Percentiles rank a stretch among this genome's conserved stretches.
Evolutionary conservation across 2,888 invertebrate genomes (phyloP).

Genomic region (Drosophila fungiperda): DNA sequence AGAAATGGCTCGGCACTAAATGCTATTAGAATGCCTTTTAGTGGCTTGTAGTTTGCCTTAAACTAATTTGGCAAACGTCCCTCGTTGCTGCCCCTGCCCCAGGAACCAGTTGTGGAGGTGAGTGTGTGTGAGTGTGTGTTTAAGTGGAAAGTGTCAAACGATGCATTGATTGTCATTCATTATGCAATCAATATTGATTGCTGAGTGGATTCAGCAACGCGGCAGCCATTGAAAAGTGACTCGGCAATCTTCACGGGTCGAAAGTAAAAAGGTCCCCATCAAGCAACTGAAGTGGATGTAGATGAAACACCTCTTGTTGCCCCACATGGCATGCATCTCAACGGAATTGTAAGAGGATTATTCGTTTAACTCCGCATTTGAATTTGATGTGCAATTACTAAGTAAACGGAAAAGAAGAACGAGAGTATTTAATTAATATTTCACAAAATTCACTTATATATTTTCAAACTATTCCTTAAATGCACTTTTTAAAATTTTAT

Average conservation of each 20-base stretch:
- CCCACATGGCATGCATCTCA: background rate
- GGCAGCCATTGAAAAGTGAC: slow-evolving; percentile 68
- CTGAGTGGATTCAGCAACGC: slow-evolving; percentile 46
- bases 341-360: background rate
- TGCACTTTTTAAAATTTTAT: background rate
- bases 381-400: background rate
- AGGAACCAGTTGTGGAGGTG: background rate
- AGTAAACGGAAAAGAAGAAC: background rate
- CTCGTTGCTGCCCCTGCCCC: background rate
- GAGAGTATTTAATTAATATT: background rate
- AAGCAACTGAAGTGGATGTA: slow-evolving; percentile 21
- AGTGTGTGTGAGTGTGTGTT: slow-evolving; percentile 6
- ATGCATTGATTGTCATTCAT: slow-evolving; percentile 74
- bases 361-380: background rate
- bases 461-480: background rate
- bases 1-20: slow-evolving; percentile 45
- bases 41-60: slow-evolving; percentile 46
- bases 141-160: slow-evolving; percentile 62
- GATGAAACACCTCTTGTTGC: slow-evolving; percentile 8
- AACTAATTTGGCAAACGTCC: slow-evolving; percentile 39
- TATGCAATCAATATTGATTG: slow-evolving; percentile 79
- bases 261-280: slow-evolving; percentile 26
- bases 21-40: slow-evolving; percentile 47
- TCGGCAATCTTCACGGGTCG: slow-evolving; percentile 63
- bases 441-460: background rate